These are phyloP conservation scores for Nomada hirtipes DNA, from an alignment of 2,888 invertebrate genomes.

Conservation along the genomic window DNA sequence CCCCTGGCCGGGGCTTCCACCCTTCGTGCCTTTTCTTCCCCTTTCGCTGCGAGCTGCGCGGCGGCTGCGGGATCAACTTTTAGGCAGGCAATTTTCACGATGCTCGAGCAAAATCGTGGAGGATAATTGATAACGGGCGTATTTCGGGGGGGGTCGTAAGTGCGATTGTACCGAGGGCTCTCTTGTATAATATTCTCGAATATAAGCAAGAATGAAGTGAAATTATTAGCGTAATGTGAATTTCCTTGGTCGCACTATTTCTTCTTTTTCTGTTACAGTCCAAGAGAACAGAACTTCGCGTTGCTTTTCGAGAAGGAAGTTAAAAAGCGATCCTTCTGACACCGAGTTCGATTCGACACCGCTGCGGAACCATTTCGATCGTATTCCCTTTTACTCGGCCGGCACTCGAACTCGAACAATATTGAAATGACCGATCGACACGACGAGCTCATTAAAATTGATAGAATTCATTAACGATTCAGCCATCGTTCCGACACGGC, in stretches of 20 bases:
- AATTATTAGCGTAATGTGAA: too few relatives aligned
- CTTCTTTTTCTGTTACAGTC: too few relatives aligned
- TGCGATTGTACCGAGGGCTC: too few relatives aligned
- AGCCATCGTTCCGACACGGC: slow-evolving; percentile 42
- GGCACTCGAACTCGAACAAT: slow-evolving; percentile 19
- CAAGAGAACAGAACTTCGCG: too few relatives aligned
- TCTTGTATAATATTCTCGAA: neutral
- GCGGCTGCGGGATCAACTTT: slow-evolving; percentile 17
- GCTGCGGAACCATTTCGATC: neutral
- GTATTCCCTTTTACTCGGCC: slow-evolving; percentile 3
- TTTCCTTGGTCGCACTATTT: too few relatives aligned
- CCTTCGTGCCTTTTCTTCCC: slow-evolving; percentile 13
- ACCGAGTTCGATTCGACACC: neutral
- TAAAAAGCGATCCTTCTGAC: neutral
- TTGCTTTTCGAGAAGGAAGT: neutral
- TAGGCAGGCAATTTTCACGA: slow-evolving; percentile 32
- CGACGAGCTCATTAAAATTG: slow-evolving; percentile 70
- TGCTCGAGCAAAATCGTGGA: slow-evolving; percentile 7
- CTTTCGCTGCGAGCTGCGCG: neutral
- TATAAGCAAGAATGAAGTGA: neutral
- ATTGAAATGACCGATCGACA: slow-evolving; percentile 28
- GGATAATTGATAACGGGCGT: slow-evolving; percentile 12
- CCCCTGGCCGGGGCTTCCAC: slow-evolving; percentile 15
- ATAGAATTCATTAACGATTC: slow-evolving; percentile 71
- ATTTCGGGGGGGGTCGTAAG: neutral